Base-by-base conservation (phyloP, 2,113 vertebrate species). In the Apodemus sylvaticus region DNA sequence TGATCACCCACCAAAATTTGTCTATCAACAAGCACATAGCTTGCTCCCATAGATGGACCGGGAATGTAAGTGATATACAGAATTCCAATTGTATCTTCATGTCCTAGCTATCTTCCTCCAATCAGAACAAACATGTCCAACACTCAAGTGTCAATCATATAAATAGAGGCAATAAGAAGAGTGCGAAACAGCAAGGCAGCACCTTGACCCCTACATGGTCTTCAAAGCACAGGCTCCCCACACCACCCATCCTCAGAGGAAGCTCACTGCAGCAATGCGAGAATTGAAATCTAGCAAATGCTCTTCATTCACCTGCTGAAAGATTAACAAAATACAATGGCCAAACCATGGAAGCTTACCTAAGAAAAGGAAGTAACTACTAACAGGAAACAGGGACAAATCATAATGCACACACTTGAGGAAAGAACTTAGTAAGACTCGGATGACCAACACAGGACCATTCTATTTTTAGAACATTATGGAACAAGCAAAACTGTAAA, bases 91-190 rank as follows among this genome's bases (percentile, higher is more conserved):
- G 79, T 3, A 31, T 55, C 17, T 39, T 39, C 42, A 5, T 22
- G 24, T 45, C 42, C 76, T 29, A 29, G 2, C n/a, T 22, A 31
- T 45, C 29, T n/a, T 36, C 81, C 68, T 78, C 92, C 45, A 83
- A 6, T 9, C 26, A 68, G 12, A 92, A 42, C 36, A 64, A 60
- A 68, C 55, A 66, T 7, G 42, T 16, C 78, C 19, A 51, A 86
- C 58, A 66, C 62, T n/a, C 66, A 45, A 58, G 6, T 78, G 87
- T 34, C 48, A 45, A 42, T 53, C 5, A 85, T 7, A 86, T 2
- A 66, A 64, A 86, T 19, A 74, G 55, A 76, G 85, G 76, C 85
- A 70, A 22, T 60, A 55, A 16, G 70, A 91, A 83, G 55, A 51
- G 6, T 55, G 8, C 36, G 74, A 45, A 60, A 58, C 34, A 78